These are phyloP conservation scores for Lucinisca nassula DNA, from an alignment of 2,888 invertebrate species.

Conservation along the genomic window DNA sequence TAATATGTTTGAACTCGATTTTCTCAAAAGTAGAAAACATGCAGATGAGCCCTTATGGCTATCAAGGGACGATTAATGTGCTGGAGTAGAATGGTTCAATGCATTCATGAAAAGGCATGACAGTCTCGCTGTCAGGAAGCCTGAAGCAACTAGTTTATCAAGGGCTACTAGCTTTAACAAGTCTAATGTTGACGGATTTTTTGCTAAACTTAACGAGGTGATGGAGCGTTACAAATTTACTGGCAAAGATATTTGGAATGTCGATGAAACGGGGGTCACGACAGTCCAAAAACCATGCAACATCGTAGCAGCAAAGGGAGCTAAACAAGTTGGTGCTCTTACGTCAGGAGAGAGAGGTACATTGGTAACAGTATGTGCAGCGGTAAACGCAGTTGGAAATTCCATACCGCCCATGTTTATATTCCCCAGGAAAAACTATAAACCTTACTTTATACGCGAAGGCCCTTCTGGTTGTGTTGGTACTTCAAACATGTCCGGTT, in stretches of 20 bases:
- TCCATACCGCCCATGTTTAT: slow-evolving; percentile 60
- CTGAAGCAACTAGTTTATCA: slow-evolving; percentile 64
- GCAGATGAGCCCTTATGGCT: too few species aligned
- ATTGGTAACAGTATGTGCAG: slow-evolving; percentile 39
- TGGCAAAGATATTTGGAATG: slow-evolving; percentile 51
- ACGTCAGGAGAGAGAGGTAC: slow-evolving; percentile 61
- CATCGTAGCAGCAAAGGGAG: slow-evolving; percentile 51
- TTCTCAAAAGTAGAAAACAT: too few species aligned
- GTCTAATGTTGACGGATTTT: slow-evolving; percentile 42
- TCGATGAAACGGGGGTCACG: slow-evolving; percentile 64
- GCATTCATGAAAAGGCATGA: slow-evolving; percentile 40
- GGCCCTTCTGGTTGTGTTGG: slow-evolving; percentile 42
- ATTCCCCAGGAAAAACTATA: slow-evolving; percentile 50
- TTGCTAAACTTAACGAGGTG: slow-evolving; percentile 45
- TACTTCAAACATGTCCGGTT: slow-evolving; percentile 67
- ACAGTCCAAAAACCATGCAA: slow-evolving; percentile 63
- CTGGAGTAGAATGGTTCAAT: slow-evolving; percentile 67
- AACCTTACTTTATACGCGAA: slow-evolving; percentile 37
- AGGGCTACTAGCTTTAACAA: slow-evolving; percentile 62
- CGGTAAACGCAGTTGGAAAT: slow-evolving; percentile 57
- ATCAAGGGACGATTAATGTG: too few species aligned
- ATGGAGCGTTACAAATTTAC: slow-evolving; percentile 49
- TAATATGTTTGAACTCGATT: too few species aligned
- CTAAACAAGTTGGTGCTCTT: slow-evolving; percentile 64
- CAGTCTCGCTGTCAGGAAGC: slow-evolving; percentile 49